Percentiles rank a stretch among this genome's conserved stretches.
phyloP scores from a whole-genome alignment of 2,797 vertebrate species.

The Clarias laeviceps region DNA sequence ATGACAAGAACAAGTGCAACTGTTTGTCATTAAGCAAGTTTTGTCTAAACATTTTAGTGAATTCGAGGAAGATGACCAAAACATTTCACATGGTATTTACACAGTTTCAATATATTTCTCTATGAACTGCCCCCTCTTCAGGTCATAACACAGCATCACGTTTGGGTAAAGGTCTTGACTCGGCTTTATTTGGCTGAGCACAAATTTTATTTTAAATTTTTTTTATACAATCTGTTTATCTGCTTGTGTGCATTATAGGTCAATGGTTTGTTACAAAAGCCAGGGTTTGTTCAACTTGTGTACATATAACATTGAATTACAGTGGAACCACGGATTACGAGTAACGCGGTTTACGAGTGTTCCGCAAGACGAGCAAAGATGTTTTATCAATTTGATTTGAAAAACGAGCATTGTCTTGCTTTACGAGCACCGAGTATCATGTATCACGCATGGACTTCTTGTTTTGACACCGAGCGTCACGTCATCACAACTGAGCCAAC shows the following conservation, averaged over 20 bases:
- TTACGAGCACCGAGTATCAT: too few relatives aligned
- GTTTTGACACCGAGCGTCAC: too few relatives aligned
- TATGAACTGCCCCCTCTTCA: constrained; percentile 10
- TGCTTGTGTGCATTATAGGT: background rate
- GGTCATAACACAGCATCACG: background rate
- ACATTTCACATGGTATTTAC: background rate
- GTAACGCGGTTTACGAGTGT: too few relatives aligned
- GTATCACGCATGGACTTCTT: too few relatives aligned
- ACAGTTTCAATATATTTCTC: background rate
- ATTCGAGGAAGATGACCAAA: background rate
- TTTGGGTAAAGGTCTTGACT: background rate
- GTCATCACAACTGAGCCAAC: too few relatives aligned
- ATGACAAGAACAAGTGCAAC: background rate
- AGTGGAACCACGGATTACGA: too few relatives aligned
- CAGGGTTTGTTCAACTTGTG: background rate
- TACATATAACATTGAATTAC: background rate
- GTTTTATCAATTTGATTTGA: too few relatives aligned
- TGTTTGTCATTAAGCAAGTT: background rate
- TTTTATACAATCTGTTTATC: too few relatives aligned
- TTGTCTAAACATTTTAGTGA: background rate
- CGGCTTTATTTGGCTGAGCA: background rate
- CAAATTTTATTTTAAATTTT: background rate
- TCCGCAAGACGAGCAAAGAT: too few relatives aligned
- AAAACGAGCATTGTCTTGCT: too few relatives aligned
- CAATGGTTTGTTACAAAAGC: background rate